Base-by-base conservation (phyloP, 2,797 vertebrate genomes). In the Pterois miles region DNA sequence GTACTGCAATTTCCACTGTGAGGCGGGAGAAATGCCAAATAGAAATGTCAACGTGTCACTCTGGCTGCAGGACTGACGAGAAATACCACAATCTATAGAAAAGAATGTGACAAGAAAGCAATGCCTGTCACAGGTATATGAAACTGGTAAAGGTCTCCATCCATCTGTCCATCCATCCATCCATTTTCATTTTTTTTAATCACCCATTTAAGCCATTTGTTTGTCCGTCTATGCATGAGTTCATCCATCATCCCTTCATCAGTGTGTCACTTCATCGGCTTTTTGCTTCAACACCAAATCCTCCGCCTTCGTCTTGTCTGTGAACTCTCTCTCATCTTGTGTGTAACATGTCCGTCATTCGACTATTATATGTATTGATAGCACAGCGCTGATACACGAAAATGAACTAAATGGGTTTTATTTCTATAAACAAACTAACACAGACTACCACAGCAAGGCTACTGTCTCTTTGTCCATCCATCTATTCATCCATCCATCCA, bases 11-110 rank as follows among this genome's bases (percentile, higher is more conserved):
- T 77, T 84, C 46, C 54, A 75, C 73, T 59, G 71, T 27, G 76
- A 86, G 77, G 78, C 1, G 34, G 71, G 57, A 82, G 77, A 91
- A 82, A 89, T 88, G 71, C 88, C 83, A 87, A 60, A 71, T 65
- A 86, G 78, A 92, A 91, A 92, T 88, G 85, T 90, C 89, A 87
- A 22, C 8, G 34, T 82, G 78, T 83, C 81, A 74, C 76, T 87
- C 87, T 80, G 74, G 76, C 75, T 60, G 52, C 65, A 62, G 75
- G 64, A 74, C 53, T 40, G 84, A 82, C 25, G 31, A 65, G 71
- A 88, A 82, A 78, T 60, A 73, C 53, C 59, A 56, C 3, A 48
- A 83, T 84, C 74, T 14, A 86, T 86, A 77, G 75, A 77, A 76
- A 77, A 83, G 65, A 48, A 66, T 12, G 29, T 50, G 63, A 20